Evolutionary conservation across 2,113 vertebrate genomes (phyloP), one percentile per base, ranked within the genome.

Genomic region (Danionella cerebrum): DNA sequence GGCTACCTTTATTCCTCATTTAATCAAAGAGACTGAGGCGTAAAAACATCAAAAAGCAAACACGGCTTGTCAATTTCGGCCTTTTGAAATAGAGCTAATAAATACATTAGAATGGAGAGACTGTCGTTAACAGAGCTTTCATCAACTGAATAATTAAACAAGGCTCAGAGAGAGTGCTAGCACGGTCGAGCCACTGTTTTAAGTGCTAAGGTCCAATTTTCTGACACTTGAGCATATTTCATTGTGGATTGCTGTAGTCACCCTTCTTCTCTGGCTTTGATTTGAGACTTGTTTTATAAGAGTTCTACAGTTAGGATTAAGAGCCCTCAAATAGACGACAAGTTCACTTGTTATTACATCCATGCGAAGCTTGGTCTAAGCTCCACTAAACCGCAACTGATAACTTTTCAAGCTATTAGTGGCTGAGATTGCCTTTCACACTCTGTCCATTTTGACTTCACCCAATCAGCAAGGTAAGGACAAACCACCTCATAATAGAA

Each of bases 321-420:
- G 71, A 52, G 41, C 71, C 76, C 38, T 76, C 83, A 84, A 86
- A 86, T 82, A 69, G 82, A 80, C 76, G 72, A 82, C 84, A 82
- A 85, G 77, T 86, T 86, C 76, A 75, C 84, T 78, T 75, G 82
- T 83, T 85, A 84, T 84, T 87, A 83, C 82, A 82, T 85, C 81
- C 81, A 82, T 77, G 83, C 80, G 79, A 85, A 87, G 84, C 78
- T n/a, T 44, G 75, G 78, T 78, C 80, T 87, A 84, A 84, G 85
- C 86, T 86, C 76, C 81, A 81, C 82, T 87, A 85, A 88, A 82
- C 86, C 71, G 78, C 83, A 79, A 83, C 83, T 84, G 84, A 86
- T 86, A 89, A 87, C 84, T 84, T 86, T 88, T 79, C 83, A 82
- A 84, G 82, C 79, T 84, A 84, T 87, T 87, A 87, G 77, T 36